Base-by-base conservation (phyloP, 2,113 vertebrate species). In the Taxidea taxus region DNA sequence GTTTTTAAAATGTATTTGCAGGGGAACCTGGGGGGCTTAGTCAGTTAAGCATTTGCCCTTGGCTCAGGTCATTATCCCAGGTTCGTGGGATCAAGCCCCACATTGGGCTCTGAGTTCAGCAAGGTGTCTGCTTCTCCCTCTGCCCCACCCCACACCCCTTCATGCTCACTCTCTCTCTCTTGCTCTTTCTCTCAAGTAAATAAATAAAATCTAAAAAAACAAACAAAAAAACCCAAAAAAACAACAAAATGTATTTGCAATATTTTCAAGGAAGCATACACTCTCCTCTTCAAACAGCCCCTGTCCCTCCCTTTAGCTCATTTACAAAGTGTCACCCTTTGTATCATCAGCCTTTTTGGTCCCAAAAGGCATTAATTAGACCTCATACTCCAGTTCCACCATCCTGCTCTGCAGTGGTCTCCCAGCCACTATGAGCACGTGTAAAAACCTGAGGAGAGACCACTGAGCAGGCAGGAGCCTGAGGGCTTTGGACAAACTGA, bases 361-460 rank as follows among this genome's bases (percentile, higher is more conserved):
- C 25, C 9, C 27, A 5, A 47, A 85, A n/a, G 23, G 11, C 16
- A 18, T 20, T 37, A 42, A 27, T 16, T 34, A 42, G 27, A 47
- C 25, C 14, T 51, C 39, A 49, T 16, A 49, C 21, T 1, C 0
- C 7, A 27, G 7, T 56, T 66, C 1, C 31, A 20, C 34, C 2
- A 6, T 29, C 7, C 47, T 56, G 16, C 11, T 64, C 77, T 25
- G 0, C 9, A 15, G 20, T 42, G 27, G 34, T 81, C 37, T 85
- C 44, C 27, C 23, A 11, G 20, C 49, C 18, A 37, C 6, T 9
- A 6, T 47, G 34, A 84, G 3, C 18, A n/a, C 51, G 82, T 12
- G 85, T 39, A 9, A 64, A 89, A 56, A 44, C 6, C 2, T 34
- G 20, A 78, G 37, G 21, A 1, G 29, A 87, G 7, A 62, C 8